These are phyloP conservation scores for Varanus salvator DNA, from an alignment of 2,113 vertebrate genomes.

Conservation along the genomic window DNA sequence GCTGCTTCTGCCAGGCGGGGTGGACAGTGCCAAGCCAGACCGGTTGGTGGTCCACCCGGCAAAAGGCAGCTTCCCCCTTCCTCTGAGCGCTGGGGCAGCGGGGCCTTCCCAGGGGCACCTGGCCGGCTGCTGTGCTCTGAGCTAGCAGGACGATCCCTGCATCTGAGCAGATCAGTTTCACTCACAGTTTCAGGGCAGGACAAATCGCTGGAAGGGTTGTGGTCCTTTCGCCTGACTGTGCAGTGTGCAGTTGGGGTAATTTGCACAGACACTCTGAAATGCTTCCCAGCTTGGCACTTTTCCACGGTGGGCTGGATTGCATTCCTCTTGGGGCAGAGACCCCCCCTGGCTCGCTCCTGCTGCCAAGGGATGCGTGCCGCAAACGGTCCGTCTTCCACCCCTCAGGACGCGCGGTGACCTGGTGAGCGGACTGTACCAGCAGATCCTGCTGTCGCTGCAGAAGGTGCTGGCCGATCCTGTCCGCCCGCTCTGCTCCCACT, in stretches of 20 bases:
- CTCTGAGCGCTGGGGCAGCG: no score
- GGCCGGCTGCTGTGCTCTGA: background rate
- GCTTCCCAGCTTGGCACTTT: background rate
- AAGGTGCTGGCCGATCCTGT: constrained; percentile 92
- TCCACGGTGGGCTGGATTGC: background rate
- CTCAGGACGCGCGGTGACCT: constrained; percentile 89
- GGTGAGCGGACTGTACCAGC: constrained; percentile 89
- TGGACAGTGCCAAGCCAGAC: no score
- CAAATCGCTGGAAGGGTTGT: background rate
- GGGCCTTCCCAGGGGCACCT: background rate
- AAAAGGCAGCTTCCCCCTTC: no score
- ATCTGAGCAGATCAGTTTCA: background rate
- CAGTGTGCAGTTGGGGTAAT: no score
- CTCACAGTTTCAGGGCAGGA: background rate
- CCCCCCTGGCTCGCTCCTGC: no score
- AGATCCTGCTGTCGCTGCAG: constrained; percentile 91
- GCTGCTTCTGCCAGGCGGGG: no score
- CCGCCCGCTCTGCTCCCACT: constrained; percentile 93
- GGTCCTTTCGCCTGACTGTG: background rate
- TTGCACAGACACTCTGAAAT: background rate
- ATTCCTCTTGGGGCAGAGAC: background rate
- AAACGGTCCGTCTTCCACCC: background rate
- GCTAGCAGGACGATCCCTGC: background rate
- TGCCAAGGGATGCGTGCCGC: background rate
- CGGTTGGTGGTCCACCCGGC: no score